phyloP scores from a whole-genome alignment of 2,888 invertebrate genomes.

The Sicus ferrugineus region DNA sequence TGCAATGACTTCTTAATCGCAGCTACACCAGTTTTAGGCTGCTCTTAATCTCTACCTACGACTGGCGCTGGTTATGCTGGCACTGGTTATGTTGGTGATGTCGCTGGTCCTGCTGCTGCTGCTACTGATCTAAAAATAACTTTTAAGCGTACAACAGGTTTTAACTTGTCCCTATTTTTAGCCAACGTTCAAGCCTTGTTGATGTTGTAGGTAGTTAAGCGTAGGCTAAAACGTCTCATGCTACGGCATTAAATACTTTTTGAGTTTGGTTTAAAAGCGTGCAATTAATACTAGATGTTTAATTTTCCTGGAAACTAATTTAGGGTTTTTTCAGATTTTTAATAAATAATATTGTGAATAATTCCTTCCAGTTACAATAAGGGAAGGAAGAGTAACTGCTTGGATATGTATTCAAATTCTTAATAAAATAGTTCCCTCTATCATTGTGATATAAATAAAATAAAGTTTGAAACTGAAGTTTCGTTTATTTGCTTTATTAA shows the following conservation, averaged over 20 bases:
- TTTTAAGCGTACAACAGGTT: conserved; percentile 21
- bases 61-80: neutral
- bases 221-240: neutral
- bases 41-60: conserved; percentile 1
- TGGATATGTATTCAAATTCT: too few relatives aligned
- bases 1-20: too few relatives aligned
- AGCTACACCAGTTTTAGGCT: neutral
- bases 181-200: neutral
- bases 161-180: conserved; percentile 13
- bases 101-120: neutral
- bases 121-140: conserved; percentile 12
- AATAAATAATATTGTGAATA: neutral
- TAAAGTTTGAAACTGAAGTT: too few relatives aligned
- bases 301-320: neutral
- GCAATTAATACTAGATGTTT: neutral
- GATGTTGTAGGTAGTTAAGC: neutral
- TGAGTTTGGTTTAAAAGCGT: too few relatives aligned
- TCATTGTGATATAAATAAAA: too few relatives aligned
- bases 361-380: too few relatives aligned
- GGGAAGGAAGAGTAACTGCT: too few relatives aligned
- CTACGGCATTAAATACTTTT: too few relatives aligned
- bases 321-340: neutral
- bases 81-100: too few relatives aligned
- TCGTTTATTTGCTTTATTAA: too few relatives aligned
- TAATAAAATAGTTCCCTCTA: too few relatives aligned